Base-by-base conservation (phyloP, 2,113 vertebrate species). In the Paradoxurus hermaphroditus region DNA sequence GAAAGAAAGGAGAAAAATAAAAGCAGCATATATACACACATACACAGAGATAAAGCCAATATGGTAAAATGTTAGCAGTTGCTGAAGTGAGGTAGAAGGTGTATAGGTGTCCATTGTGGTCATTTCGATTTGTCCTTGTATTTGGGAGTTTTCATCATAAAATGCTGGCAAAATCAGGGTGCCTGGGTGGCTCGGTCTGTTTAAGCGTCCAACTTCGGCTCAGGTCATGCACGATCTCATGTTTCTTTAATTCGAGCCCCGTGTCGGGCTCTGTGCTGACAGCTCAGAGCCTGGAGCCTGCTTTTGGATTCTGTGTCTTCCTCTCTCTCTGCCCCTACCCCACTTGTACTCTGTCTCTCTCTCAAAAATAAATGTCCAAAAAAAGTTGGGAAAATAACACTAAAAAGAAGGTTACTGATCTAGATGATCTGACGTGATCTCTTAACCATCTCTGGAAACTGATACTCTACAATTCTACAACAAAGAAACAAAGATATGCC, bases 141-240 rank as follows among this genome's bases (percentile, higher is more conserved):
- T 90, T 83, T 84, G 41, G 12, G 75, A 78, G 34, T 92, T 95
- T 92, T 93, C 39, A 86, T 62, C 78, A 92, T 77, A 68, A 78
- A 94, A 49, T 31, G 0, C 44, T 85, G 49, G 49, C 44, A 88
- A 96, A 95, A 72, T 63, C 6, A 18, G 51, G 21, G 56, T 7
- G 21, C 21, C 21, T 23, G 56, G 7, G 19, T 59, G 56, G 56
- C 56, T 59, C 56, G 9, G 56, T 59, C 21, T 7, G 56, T 23
- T 23, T 59, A 59, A 59, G 56, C 8, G 7, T 23, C 21, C 19
- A 8, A 59, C 21, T 59, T 59, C 7, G 7, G 56, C 56, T 59
- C 56, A 8, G 56, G 56, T 23, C 56, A 59, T 59, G 56, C 56
- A 59, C 23, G 56, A 59, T 59, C 56, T 59, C 56, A 59, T 23